Evolutionary conservation across 2,888 invertebrate species (phyloP).

Genomic region (Limnephilus lunatus): DNA sequence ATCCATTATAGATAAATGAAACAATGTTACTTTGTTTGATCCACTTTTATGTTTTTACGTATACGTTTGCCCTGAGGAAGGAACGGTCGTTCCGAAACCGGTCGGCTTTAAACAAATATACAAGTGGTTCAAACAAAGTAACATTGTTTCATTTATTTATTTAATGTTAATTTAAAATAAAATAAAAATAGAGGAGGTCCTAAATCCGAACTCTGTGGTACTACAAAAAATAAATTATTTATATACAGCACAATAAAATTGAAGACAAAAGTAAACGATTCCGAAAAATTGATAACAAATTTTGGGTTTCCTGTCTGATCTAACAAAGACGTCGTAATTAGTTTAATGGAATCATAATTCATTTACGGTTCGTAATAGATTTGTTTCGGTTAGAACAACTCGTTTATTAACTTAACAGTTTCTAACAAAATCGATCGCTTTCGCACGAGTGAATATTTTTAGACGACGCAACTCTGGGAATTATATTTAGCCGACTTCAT

Average conservation of each 20-base stretch:
- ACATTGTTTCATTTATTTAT: too few relatives aligned
- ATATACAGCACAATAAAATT: not conserved
- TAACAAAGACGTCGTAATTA: not conserved
- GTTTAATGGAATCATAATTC: constrained; percentile 3
- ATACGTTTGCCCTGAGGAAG: too few relatives aligned
- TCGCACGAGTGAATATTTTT: constrained; percentile 16
- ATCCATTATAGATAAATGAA: too few relatives aligned
- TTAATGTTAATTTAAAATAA: too few relatives aligned
- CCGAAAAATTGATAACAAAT: not conserved
- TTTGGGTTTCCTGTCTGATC: not conserved
- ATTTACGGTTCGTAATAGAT: not conserved
- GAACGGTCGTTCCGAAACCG: too few relatives aligned
- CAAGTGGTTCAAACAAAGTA: too few relatives aligned
- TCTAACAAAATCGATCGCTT: not conserved
- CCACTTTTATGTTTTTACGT: too few relatives aligned
- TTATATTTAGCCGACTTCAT: not conserved
- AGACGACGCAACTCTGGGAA: not conserved
- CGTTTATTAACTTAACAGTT: not conserved
- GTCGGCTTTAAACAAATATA: too few relatives aligned
- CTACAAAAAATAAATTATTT: not conserved
- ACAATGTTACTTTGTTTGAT: too few relatives aligned
- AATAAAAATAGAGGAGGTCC: not conserved
- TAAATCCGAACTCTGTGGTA: not conserved
- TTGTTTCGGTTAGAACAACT: constrained; percentile 17
- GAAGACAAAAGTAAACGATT: not conserved